phyloP scores from a whole-genome alignment of 2,797 vertebrate genomes.

The Calcarius lapponicus region DNA sequence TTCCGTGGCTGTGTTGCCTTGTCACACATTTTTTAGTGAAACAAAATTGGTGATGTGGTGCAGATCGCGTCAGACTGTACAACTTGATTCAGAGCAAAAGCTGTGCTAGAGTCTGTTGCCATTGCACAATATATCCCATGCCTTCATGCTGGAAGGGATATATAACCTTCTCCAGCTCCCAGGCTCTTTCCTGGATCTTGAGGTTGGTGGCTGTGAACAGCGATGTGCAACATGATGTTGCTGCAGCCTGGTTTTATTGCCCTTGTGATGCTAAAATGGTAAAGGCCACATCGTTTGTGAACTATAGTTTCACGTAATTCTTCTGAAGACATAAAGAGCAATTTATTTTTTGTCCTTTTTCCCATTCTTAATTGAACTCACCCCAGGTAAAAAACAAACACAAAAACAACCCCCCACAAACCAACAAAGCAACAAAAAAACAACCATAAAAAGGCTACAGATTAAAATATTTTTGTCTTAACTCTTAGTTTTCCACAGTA shows the following conservation, averaged over 20 bases:
- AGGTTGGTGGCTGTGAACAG: neutral
- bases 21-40: neutral
- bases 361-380: neutral
- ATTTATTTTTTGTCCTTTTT: neutral
- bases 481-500: neutral
- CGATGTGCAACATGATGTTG: neutral
- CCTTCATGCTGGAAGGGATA: neutral
- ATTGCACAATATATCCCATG: rapidly evolving
- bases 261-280: neutral
- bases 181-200: neutral
- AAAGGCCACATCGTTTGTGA: neutral
- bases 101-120: neutral
- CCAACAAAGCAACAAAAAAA: neutral
- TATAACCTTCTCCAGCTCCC: neutral
- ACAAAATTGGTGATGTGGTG: neutral
- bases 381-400: neutral
- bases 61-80: neutral
- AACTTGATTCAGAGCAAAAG: neutral
- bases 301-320: neutral
- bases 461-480: neutral
- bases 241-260: neutral
- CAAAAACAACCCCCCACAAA: neutral
- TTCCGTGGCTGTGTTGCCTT: neutral
- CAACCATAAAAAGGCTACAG: neutral
- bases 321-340: rapidly evolving